Evolutionary conservation across 1,140 invertebrate genomes (phyloP), one percentile per base, ranked within the genome.

Genomic region (Harlomillsia oculata): DNA sequence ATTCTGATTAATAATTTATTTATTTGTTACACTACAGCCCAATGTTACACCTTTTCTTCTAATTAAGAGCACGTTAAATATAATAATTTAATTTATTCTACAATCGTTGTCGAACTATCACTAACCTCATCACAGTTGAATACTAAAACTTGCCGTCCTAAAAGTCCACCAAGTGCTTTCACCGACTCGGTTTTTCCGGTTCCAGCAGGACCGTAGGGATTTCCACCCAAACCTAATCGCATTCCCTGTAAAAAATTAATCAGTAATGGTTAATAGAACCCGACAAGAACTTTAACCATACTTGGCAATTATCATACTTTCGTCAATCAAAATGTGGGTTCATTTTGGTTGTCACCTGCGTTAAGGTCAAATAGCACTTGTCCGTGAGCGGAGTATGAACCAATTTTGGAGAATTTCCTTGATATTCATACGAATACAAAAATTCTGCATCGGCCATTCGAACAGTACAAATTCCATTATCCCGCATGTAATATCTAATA

Each of bases 131-230:
- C 94, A 74, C 95, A 98, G 72, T 98, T 98, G 74, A 97, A 97
- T 13, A 98, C 90, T 20, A 98, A 74, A 5, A 97, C 94, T 62
- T 95, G 82, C 51, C 94, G 76, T 0, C 93, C 95, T 63, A 97
- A 77, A 54, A 95, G 77, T 11, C 81, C 78, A 14, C 91, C 94
- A 1, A 97, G 72, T 14, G 93, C 90, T 77, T 98, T 98, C 0
- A 98, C 91, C 32, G 91, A 94, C 72, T 97, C 93, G 5, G 94
- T 97, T 77, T 98, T 97, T 0, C 94, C 95, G 1, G 94, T 98
- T 53, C 94, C 94, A 60, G 93, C 92, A 16, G 93, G 92, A n/a
- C 96, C 97, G 69, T 97, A 99, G 0, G 96, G 96, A 77, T 98
- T 98, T 11, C 95, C 96, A 53, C 96, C 94, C 43, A 98, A 77